A percentile compares a stretch with the other conserved stretches of the same genome.
phyloP scores from a whole-genome alignment of 2,797 vertebrate species.

The Valencia hispanica region DNA sequence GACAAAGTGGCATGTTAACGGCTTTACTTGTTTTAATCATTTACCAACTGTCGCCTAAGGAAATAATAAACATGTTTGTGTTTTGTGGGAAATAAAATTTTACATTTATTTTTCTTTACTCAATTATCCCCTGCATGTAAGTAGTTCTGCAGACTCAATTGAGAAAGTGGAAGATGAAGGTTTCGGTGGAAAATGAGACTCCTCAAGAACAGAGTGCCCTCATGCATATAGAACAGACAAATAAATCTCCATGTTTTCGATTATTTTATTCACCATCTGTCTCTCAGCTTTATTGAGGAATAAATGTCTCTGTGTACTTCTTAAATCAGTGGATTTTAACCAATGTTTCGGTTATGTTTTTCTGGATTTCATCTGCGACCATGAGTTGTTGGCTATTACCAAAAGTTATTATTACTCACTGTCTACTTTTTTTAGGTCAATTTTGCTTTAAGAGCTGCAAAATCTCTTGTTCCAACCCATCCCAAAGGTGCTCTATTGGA shows the following conservation, averaged over 20 bases:
- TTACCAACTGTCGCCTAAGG: slow-evolving; percentile 37
- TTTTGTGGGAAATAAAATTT: slow-evolving; percentile 76
- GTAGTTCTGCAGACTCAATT: slow-evolving; percentile 52
- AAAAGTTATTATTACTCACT: neutral
- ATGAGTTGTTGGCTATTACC: slow-evolving; percentile 32
- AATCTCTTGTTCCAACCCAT: too few relatives aligned
- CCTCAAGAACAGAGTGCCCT: slow-evolving; percentile 6
- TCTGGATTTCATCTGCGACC: slow-evolving; percentile 33
- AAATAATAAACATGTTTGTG: slow-evolving; percentile 77
- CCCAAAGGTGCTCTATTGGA: neutral
- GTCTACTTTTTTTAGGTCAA: too few relatives aligned
- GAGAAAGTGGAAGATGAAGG: slow-evolving; percentile 57
- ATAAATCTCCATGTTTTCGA: slow-evolving; percentile 39
- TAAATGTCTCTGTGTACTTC: slow-evolving; percentile 24
- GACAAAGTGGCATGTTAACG: neutral
- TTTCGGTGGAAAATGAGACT: slow-evolving; percentile 3
- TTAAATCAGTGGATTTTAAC: slow-evolving; percentile 49
- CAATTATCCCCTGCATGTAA: slow-evolving; percentile 83
- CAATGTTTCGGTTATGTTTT: slow-evolving; percentile 45
- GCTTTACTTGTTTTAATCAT: slow-evolving; percentile 5
- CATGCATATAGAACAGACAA: slow-evolving; percentile 34
- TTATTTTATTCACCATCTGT: slow-evolving; percentile 38
- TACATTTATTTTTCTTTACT: slow-evolving; percentile 77
- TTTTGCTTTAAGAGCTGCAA: too few relatives aligned
- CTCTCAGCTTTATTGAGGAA: slow-evolving; percentile 32